phyloP scores from a whole-genome alignment of 2,888 invertebrate genomes.

The Lasioglossum lativentre region DNA sequence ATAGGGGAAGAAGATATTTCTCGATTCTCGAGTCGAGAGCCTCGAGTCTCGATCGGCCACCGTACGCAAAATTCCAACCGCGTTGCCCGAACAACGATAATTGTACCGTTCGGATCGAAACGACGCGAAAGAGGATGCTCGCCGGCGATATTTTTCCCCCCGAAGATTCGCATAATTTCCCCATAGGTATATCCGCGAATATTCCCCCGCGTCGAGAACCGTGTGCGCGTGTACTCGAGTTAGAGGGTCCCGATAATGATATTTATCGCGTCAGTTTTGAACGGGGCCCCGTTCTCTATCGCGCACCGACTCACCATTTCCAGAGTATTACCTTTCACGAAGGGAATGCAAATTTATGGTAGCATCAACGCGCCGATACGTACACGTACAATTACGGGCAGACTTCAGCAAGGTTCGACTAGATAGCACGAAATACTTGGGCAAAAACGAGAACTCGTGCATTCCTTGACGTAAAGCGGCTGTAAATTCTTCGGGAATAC shows the following conservation, averaged over 20 bases:
- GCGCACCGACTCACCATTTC: slow-evolving; percentile 15
- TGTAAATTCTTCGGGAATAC: slow-evolving; percentile 56
- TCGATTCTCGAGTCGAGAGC: neutral
- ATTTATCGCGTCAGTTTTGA: slow-evolving; percentile 37
- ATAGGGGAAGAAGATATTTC: slow-evolving; percentile 7
- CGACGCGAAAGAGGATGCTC: neutral
- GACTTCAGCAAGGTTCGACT: slow-evolving; percentile 24
- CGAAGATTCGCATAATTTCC: slow-evolving; percentile 9
- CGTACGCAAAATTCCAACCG: slow-evolving; percentile 13
- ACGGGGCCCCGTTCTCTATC: slow-evolving; percentile 15
- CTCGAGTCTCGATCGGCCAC: slow-evolving; percentile 12
- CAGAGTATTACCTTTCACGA: slow-evolving; percentile 36
- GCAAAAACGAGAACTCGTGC: slow-evolving; percentile 48
- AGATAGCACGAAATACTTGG: slow-evolving; percentile 41
- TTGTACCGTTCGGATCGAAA: slow-evolving; percentile 10
- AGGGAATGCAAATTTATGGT: slow-evolving; percentile 51
- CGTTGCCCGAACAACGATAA: slow-evolving; percentile 34
- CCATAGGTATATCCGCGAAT: neutral
- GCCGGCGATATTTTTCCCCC: neutral
- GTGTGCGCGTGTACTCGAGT: neutral
- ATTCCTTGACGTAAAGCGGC: slow-evolving; percentile 46
- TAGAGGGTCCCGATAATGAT: slow-evolving; percentile 22
- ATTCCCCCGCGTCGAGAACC: neutral
- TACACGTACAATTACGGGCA: slow-evolving; percentile 32
- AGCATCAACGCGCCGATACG: slow-evolving; percentile 34